Percentiles rank a stretch among this genome's conserved stretches.
Evolutionary conservation across 2,113 vertebrate species (phyloP).

Genomic region (Cebidichthys violaceus): DNA sequence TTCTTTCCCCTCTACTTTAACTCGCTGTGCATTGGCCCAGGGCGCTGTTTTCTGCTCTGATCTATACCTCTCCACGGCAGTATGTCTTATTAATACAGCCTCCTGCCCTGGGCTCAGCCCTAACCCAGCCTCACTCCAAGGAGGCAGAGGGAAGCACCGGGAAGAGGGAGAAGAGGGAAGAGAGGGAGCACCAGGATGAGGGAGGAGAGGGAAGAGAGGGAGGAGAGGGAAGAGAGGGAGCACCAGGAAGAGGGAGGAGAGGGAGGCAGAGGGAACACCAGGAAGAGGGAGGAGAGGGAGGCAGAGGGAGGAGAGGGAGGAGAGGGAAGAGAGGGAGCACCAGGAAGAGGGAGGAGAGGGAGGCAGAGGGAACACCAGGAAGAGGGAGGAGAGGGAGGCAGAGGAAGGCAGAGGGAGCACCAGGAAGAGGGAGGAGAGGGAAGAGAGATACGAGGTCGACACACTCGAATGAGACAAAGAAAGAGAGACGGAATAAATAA

Average conservation of each 20-base stretch:
- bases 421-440: background rate
- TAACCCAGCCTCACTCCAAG: slow-evolving; percentile 50
- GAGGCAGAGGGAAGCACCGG: background rate
- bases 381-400: background rate
- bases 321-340: background rate
- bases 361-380: too few species aligned
- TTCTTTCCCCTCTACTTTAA: slow-evolving; percentile 26
- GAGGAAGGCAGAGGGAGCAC: slow-evolving; percentile 12
- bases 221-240: slow-evolving; percentile 7
- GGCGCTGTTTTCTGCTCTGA: slow-evolving; percentile 70
- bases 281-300: slow-evolving; percentile 3
- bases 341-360: background rate
- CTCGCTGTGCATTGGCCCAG: slow-evolving; percentile 58
- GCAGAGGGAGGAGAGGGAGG: background rate
- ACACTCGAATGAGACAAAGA: slow-evolving; percentile 1
- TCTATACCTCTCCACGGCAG: slow-evolving; percentile 62
- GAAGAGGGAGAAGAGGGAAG: background rate
- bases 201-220: background rate
- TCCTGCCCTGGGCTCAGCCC: slow-evolving; percentile 61
- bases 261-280: background rate
- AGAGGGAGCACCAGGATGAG: background rate
- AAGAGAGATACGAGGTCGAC: background rate
- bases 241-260: background rate
- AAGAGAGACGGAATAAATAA: background rate
- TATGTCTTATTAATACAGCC: slow-evolving; percentile 76